Evolutionary conservation across 35 echinoderm and acorn worm species (phyloP).

Genomic region (Apostichopus japonicus): DNA sequence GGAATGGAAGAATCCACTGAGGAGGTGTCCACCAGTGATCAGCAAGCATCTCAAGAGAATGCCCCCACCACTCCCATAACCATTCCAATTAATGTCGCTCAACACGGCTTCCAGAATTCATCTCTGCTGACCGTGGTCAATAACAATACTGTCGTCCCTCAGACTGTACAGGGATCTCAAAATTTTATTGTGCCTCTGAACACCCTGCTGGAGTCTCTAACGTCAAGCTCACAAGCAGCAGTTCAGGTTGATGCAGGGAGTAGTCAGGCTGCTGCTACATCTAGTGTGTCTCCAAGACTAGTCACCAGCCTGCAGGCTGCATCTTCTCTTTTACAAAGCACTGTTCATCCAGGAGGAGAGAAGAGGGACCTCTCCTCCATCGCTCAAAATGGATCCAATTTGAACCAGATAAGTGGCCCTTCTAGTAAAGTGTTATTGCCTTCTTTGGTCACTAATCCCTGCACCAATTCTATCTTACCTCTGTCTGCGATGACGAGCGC

Average conservation of each 20-base stretch:
- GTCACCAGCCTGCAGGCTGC: background rate
- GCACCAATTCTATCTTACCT: background rate
- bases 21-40: background rate
- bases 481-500: background rate
- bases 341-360: background rate
- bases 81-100: slow-evolving; percentile 32
- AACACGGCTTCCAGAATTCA: slow-evolving; percentile 47
- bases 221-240: background rate
- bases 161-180: background rate
- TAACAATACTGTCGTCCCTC: slow-evolving; percentile 6
- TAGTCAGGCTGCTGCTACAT: background rate
- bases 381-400: background rate
- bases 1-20: background rate
- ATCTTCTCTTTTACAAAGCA: background rate
- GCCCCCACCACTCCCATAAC: background rate
- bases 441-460: background rate
- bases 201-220: background rate
- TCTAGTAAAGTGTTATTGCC: background rate
- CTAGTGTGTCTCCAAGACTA: background rate
- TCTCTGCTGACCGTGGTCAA: slow-evolving; percentile 39
- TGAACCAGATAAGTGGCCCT: background rate
- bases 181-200: slow-evolving; percentile 47
- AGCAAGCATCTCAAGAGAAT: background rate
- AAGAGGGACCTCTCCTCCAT: background rate
- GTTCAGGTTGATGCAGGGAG: background rate